phyloP scores from a whole-genome alignment of 2,797 vertebrate genomes.

The Sebastes steindachneri region DNA sequence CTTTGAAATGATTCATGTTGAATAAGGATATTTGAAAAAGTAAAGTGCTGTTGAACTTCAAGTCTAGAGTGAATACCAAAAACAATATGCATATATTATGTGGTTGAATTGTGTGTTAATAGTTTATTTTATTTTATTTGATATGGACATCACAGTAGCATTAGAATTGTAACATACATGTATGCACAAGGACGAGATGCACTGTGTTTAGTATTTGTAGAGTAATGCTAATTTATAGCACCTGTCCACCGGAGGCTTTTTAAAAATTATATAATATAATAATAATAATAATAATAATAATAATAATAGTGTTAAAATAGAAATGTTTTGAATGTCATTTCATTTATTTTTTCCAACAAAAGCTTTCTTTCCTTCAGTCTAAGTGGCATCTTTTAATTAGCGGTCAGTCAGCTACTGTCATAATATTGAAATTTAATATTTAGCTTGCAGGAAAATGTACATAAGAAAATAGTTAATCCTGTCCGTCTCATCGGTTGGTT shows the following conservation, averaged over 20 bases:
- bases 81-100: neutral
- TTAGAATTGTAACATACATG: too few relatives aligned
- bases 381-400: neutral
- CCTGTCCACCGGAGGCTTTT: too few relatives aligned
- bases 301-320: neutral
- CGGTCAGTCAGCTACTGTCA: neutral
- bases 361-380: neutral
- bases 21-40: neutral
- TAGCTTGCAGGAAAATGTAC: neutral
- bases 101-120: neutral
- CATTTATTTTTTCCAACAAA: neutral
- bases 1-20: neutral
- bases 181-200: too few relatives aligned
- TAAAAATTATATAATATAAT: too few relatives aligned
- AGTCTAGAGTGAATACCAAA: neutral
- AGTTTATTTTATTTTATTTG: too few relatives aligned
- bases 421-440: neutral
- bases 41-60: neutral
- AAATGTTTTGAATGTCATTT: neutral
- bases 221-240: too few relatives aligned
- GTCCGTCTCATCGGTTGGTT: neutral
- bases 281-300: too few relatives aligned
- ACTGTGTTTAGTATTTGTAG: too few relatives aligned
- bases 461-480: neutral
- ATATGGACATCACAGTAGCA: too few relatives aligned